Base-by-base conservation (phyloP, 1,140 invertebrate species). In the Drosophila serrata region DNA sequence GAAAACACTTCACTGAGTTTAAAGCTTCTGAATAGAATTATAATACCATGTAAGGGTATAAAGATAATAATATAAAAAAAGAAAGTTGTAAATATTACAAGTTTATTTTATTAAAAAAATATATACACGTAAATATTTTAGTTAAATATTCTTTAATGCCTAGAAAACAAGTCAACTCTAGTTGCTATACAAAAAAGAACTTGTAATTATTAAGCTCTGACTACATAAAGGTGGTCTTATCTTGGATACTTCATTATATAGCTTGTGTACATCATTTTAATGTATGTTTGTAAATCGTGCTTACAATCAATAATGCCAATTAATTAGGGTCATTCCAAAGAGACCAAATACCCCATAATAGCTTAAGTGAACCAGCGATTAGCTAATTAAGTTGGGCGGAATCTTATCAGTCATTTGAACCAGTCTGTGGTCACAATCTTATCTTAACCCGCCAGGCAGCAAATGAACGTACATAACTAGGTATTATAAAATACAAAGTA, bases 361-460 rank as follows among this genome's bases (percentile, higher is more conserved):
- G 19, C 33, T 56, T 57, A 40, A 33, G 15, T 55, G 11, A 29
- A 33, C 17, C 7, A n/a, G n/a, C 55, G 13, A 37, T 57, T 17
- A 33, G 33, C 48, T 24, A 69, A 69, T 65, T 56, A 37, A 22
- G 22, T 70, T 59, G 43, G 29, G 11, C 49, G 35, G 35, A 46
- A 57, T 72, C 51, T 72, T 72, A 72, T 72, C 69, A 58, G 19
- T 17, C 12, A 45, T 43, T 43, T 11, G 43, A 39, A 68, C 29
- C 19, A 22, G 40, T 57, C 33, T 35, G 12, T 22, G 11, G 27
- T 19, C 6, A 22, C 33, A 53, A 76, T 76, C 74, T 76, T 19
- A 76, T 76, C 74, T 76, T 11, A 12, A 42, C 2, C 12, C 15
- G 49, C 24, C n/a, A 67, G 35, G 19, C 37, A 51, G 53, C 40